Conservation (phyloP, 2,113 vertebrate species). For the Penelope pileata region DNA sequence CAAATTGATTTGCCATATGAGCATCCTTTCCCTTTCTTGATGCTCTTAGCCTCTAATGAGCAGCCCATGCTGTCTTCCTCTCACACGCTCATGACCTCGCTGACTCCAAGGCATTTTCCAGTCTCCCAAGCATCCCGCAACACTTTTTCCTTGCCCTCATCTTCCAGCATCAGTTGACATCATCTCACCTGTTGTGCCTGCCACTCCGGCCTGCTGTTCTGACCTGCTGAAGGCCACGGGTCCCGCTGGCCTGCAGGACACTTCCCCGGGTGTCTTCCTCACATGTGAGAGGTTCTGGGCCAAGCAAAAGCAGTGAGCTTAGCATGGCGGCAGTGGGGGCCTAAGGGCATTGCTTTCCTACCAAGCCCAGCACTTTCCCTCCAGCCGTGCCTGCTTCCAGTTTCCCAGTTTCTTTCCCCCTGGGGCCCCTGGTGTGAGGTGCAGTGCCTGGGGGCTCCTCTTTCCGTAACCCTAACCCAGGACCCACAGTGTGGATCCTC, state of each 20-base stretch:
- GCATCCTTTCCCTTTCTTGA: not conserved
- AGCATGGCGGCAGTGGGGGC: not conserved
- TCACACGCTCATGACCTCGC: fast-evolving
- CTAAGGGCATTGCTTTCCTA: not conserved
- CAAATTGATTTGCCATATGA: not conserved
- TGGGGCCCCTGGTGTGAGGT: not conserved
- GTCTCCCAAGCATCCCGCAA: not conserved
- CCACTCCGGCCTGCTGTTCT: not conserved
- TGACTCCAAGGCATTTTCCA: not conserved
- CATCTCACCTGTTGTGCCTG: not conserved
- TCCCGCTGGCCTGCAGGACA: not conserved
- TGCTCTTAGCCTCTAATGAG: not conserved
- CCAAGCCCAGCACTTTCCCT: not conserved
- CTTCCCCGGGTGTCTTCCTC: not conserved
- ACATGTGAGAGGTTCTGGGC: not conserved
- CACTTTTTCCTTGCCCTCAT: not conserved
- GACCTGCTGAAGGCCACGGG: not conserved
- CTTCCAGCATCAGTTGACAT: not conserved
- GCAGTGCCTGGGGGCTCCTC: not conserved
- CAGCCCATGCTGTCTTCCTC: not conserved
- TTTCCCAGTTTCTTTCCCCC: not conserved
- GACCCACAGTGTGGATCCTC: not conserved
- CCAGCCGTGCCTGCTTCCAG: not conserved
- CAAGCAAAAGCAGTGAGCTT: not conserved
- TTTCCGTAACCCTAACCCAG: not conserved